These are phyloP conservation scores for Zaprionus nigranus DNA, from an alignment of 1,140 invertebrate species.

Conservation along the genomic window DNA sequence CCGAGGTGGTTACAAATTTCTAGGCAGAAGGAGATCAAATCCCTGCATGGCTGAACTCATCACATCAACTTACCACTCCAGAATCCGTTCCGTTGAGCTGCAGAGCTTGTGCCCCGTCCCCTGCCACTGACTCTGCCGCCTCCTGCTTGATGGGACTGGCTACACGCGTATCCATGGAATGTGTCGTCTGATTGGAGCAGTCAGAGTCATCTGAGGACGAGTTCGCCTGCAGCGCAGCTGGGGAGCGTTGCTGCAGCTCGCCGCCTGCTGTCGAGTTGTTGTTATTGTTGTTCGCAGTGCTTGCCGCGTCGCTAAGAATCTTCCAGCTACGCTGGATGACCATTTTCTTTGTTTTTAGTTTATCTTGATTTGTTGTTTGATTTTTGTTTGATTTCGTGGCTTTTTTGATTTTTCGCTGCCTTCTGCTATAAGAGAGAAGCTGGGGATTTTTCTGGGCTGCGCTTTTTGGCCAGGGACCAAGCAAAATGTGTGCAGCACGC, in stretches of 20 bases:
- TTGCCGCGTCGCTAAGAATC: conserved; percentile 68
- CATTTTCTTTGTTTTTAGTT: conserved; percentile 49
- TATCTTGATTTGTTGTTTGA: conserved; percentile 9
- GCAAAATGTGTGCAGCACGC: conserved; percentile 39
- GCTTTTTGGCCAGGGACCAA: conserved; percentile 54
- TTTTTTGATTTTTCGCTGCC: conserved; percentile 17
- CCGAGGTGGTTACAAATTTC: conserved; percentile 78
- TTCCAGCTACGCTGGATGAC: conserved; percentile 83
- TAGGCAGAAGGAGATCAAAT: conserved; percentile 11
- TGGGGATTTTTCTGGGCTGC: conserved; percentile 35
- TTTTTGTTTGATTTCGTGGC: conserved; percentile 5
- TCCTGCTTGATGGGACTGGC: conserved; percentile 63
- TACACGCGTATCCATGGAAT: conserved; percentile 76
- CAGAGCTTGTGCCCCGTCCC: conserved; percentile 18
- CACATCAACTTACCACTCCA: conserved; percentile 36
- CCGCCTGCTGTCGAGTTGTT: background rate
- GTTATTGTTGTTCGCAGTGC: conserved; percentile 41
- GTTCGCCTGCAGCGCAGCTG: conserved; percentile 56
- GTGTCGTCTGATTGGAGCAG: conserved; percentile 81
- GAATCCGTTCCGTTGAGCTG: conserved; percentile 42
- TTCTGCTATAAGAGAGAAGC: conserved; percentile 26
- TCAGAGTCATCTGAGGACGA: conserved; percentile 82
- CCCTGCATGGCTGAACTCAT: background rate
- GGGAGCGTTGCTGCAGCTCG: conserved; percentile 68
- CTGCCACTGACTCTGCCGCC: conserved; percentile 25